Base-by-base conservation (phyloP, 2,888 invertebrate genomes). In the Ptilodon capucinus region DNA sequence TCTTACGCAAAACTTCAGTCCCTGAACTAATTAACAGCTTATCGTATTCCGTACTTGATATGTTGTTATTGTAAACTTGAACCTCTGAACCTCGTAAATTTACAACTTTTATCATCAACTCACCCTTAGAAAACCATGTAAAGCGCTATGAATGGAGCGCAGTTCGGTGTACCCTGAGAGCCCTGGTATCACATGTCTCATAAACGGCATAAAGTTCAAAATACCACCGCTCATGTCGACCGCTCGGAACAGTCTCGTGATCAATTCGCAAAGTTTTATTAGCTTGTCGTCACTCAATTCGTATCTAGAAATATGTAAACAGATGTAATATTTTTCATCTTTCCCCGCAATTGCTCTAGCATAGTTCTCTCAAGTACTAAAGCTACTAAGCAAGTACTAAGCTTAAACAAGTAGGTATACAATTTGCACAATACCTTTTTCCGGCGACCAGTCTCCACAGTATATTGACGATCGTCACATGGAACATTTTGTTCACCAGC, bases 391-490 rank as follows among this genome's bases (percentile, higher is more conserved):
- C n/a, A n/a, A n/a, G n/a, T n/a, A n/a, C n/a, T n/a, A n/a, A n/a
- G n/a, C n/a, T n/a, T n/a, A n/a, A n/a, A n/a, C n/a, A n/a, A n/a
- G n/a, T n/a, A n/a, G n/a, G n/a, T n/a, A n/a, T n/a, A n/a, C n/a
- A n/a, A n/a, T n/a, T n/a, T n/a, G n/a, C 11, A 14, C 11, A 11
- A 45, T 57, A 91, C 92, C 94, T 89, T 78, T 91, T 91, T 0
- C 95, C 95, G 16, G 95, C 94, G 40, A 95, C 91, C 76, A 95
- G 89, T 19, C 92, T 89, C 95, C 95, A 96, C 25, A 95, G 72
- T 1, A 93, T 93, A 76, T 95, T 95, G 4, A 95, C 76, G 2
- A 95, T 92, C 0, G 94, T 90, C 0, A 95, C 86, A 58, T 94
- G 93, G 63, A 95, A 94, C 46, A 92, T 86, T 6, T 84, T 76